These are phyloP conservation scores for Stomorhina lunata DNA, from an alignment of 2,888 invertebrate genomes.

Conservation along the genomic window DNA sequence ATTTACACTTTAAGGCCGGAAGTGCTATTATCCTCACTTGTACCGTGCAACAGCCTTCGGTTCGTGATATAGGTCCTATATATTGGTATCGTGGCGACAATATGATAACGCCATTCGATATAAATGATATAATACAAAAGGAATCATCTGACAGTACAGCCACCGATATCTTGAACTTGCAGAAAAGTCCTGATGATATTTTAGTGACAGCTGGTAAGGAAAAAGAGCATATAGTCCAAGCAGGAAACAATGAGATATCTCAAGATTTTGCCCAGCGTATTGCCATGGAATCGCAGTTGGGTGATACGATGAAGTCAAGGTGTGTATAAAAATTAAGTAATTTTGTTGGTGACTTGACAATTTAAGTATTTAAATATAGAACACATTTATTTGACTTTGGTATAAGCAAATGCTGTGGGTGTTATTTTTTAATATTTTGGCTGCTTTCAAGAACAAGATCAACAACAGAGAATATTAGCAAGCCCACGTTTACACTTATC, in stretches of 20 bases:
- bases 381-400: too few relatives aligned
- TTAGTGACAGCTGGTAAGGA: constrained; percentile 2
- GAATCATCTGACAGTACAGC: background rate
- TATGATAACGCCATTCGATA: constrained; percentile 76
- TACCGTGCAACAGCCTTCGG: constrained; percentile 84
- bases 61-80: constrained; percentile 86
- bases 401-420: too few relatives aligned
- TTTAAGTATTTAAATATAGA: too few relatives aligned
- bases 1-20: constrained; percentile 87
- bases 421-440: too few relatives aligned
- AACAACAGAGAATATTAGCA: too few relatives aligned
- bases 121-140: constrained; percentile 67
- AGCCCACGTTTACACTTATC: too few relatives aligned
- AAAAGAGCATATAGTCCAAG: constrained; percentile 42
- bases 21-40: constrained; percentile 87
- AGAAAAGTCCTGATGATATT: constrained; percentile 26
- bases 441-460: too few relatives aligned
- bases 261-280: constrained; percentile 76
- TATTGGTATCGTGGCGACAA: constrained; percentile 85
- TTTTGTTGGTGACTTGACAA: background rate
- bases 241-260: constrained; percentile 72
- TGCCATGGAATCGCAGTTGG: constrained; percentile 78
- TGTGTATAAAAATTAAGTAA: too few relatives aligned
- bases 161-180: background rate
- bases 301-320: constrained; percentile 87